phyloP scores from a whole-genome alignment of 2,888 invertebrate genomes.

The Cephus nigrinus region DNA sequence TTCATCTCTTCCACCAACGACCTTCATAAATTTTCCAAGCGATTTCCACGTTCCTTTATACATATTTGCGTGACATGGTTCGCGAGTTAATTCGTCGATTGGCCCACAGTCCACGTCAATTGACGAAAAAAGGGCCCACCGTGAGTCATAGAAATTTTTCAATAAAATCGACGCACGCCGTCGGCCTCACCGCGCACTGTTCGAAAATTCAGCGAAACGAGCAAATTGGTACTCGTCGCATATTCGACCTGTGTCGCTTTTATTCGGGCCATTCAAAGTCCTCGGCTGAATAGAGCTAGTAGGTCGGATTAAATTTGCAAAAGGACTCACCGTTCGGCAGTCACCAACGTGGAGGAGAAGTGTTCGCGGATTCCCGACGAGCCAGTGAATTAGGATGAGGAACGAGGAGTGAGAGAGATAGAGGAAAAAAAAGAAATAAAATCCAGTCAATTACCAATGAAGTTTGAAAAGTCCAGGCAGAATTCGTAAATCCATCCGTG shows the following conservation, averaged over 20 bases:
- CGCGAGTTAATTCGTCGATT: background rate
- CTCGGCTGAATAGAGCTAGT: background rate
- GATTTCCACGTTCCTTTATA: background rate
- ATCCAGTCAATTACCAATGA: background rate
- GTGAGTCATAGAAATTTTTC: background rate
- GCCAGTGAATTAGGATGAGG: background rate
- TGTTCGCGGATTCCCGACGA: slow-evolving; percentile 5
- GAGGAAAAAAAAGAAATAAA: background rate
- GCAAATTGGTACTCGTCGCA: background rate
- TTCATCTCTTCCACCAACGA: slow-evolving; percentile 12
- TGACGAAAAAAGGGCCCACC: background rate
- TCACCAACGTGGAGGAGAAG: slow-evolving; percentile 28
- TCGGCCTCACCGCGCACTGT: background rate
- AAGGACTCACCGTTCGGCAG: background rate
- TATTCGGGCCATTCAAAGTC: background rate
- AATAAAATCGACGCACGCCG: background rate
- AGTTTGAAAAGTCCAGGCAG: background rate
- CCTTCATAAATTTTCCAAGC: background rate
- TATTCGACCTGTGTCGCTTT: background rate
- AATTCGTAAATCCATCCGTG: background rate
- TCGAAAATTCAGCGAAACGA: background rate
- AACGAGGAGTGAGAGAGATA: background rate
- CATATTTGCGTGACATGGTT: background rate
- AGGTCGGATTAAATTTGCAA: background rate
- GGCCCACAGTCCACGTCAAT: background rate